A percentile compares a stretch with the other conserved stretches of the same genome.
These are phyloP conservation scores for Pachypeltis micranthus DNA, from an alignment of 1,140 invertebrate genomes.

Conservation along the genomic window DNA sequence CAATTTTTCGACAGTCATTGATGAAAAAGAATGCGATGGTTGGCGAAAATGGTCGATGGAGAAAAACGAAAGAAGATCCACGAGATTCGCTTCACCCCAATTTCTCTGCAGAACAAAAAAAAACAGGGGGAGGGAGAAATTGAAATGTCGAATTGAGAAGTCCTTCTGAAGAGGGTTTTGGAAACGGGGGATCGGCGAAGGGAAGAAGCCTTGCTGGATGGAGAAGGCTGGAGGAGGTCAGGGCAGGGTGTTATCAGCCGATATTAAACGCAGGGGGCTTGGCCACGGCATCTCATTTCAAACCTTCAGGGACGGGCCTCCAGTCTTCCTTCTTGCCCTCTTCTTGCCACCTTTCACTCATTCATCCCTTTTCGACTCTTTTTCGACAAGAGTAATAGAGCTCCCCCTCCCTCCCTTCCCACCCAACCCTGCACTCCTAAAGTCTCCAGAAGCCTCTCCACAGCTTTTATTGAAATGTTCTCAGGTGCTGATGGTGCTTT, in stretches of 20 bases:
- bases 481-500: background rate
- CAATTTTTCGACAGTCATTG: too few relatives aligned
- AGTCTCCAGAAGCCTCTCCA: background rate
- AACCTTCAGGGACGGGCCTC: background rate
- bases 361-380: too few relatives aligned
- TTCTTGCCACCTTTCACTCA: too few relatives aligned
- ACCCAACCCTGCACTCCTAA: too few relatives aligned
- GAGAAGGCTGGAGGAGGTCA: background rate
- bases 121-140: background rate
- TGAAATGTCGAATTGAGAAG: background rate
- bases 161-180: background rate
- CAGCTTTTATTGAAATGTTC: background rate
- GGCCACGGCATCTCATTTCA: background rate
- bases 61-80: too few relatives aligned
- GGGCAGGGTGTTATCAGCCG: background rate
- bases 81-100: too few relatives aligned
- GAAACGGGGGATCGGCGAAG: background rate
- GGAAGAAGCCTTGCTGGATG: too few relatives aligned
- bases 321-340: too few relatives aligned
- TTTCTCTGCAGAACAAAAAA: background rate
- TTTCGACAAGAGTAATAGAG: background rate
- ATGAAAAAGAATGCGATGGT: too few relatives aligned
- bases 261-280: background rate
- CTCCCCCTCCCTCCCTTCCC: too few relatives aligned
- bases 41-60: too few relatives aligned